Base-by-base conservation (phyloP, 2,797 vertebrate species). In the Aeoliscus strigatus region DNA sequence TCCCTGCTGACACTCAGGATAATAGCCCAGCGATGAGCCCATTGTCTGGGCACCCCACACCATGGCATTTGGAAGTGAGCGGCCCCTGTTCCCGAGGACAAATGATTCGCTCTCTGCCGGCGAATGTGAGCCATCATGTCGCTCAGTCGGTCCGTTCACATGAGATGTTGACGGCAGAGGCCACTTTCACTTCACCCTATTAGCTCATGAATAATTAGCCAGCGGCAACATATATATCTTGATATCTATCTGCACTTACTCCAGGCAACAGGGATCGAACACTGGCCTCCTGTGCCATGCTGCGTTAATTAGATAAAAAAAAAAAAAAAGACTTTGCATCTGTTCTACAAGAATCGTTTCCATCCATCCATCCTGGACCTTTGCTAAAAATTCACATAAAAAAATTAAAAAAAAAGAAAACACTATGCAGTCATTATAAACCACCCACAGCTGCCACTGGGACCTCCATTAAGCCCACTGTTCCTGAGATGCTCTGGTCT, bases 1-100 rank as follows among this genome's bases (percentile, higher is more conserved):
- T 84, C 75, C 78, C 66, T 72, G 80, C 80, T 87, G 88, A 89
- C 88, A 86, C 71, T 44, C 60, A 75, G 81, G 82, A 86, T 86
- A 86, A 88, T 86, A 82, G 84, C 84, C 63, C 78, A 50, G 77
- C 72, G 46, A 51, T 53, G 68, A 77, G 79, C 76, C 82, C 80
- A 83, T 89, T 88, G 88, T 89, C 79, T 82, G 71, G 68, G 56
- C 77, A 74, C 79, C 85, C 71, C 72, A 75, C 81, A 72, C 70
- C 75, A 66, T 84, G 81, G 83, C 83, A 85, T 87, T 86, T 85
- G 82, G 77, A 86, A 71, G 51, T 31, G 68, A 76, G 74, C 42
- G 48, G 70, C 71, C 69, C 74, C 79, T 69, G 70, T 81, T 82
- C 68, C 79, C 54, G 60, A 3, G 73, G 81, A 86, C 79, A 88